These are phyloP conservation scores for Pachliopta kotzebuea DNA, from an alignment of 2,888 invertebrate genomes.

Conservation along the genomic window DNA sequence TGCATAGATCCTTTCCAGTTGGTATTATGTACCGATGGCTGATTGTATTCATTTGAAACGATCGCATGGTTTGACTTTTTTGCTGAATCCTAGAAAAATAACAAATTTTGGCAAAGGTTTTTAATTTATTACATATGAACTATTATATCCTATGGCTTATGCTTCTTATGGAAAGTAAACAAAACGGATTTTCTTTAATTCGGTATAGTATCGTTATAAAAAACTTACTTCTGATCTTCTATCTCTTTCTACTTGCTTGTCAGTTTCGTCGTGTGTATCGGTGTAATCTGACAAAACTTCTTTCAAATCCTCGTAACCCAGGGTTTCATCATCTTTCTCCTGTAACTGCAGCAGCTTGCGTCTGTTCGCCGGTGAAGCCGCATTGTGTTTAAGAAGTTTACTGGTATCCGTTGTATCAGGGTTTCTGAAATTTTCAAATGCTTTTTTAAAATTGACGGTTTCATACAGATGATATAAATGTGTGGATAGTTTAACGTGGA, in stretches of 20 bases:
- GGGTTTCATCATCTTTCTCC: slow-evolving; percentile 46
- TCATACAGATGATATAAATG: too few relatives aligned
- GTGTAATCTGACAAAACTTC: slow-evolving; percentile 50
- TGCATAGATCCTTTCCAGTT: slow-evolving; percentile 68
- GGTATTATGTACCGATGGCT: slow-evolving; percentile 43
- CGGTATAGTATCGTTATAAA: too few relatives aligned
- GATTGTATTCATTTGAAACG: slow-evolving; percentile 25
- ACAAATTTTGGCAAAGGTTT: too few relatives aligned
- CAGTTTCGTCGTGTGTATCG: slow-evolving; percentile 46
- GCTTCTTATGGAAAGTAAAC: too few relatives aligned
- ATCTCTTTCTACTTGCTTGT: slow-evolving; percentile 42
- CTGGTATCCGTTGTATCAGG: slow-evolving; percentile 19
- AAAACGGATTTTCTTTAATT: too few relatives aligned
- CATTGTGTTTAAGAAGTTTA: slow-evolving; percentile 10
- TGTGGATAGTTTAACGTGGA: too few relatives aligned
- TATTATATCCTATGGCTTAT: too few relatives aligned
- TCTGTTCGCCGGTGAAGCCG: slow-evolving; percentile 31
- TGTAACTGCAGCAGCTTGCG: slow-evolving; percentile 54
- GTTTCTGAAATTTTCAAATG: slow-evolving; percentile 36
- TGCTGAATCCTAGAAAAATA: neutral
- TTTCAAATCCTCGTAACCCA: slow-evolving; percentile 55
- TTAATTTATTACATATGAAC: too few relatives aligned
- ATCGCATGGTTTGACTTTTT: neutral
- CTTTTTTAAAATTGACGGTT: too few relatives aligned
- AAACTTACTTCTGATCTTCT: slow-evolving; percentile 38